Evolutionary conservation across 1,140 invertebrate genomes (phyloP), one percentile per base, ranked within the genome.

Genomic region (Drosophila trapezifrons): DNA sequence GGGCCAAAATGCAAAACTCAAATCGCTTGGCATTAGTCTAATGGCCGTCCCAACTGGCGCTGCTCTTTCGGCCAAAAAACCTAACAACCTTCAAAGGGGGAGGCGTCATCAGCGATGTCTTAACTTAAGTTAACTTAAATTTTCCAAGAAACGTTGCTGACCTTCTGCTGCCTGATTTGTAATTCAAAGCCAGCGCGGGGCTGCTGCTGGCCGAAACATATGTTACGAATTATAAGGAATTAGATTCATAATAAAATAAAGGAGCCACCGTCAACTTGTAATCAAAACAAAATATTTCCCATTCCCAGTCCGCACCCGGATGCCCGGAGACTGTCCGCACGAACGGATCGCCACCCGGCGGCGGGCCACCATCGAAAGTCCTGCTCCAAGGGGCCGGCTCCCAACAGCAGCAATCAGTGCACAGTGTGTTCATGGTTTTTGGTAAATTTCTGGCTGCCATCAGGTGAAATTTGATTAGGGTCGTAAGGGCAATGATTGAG

Each of bases 241-340:
- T 89, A 89, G 84, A 89, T 89, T 89, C 85, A 89, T 89, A 89
- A 89, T 89, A 89, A 89, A 90, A 89, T 89, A 84, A 89, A 80
- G 85, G 73, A 75, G 85, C 85, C 75, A 72, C 58, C 79, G 63
- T 77, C 84, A 70, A 80, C 54, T 60, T 89, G 84, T 89, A 89
- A 89, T 89, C 84, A 89, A 89, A 89, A 89, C 85, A 89, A 84
- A 87, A 89, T 79, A 85, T 85, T 71, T 52, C 76, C 58, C 74
- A 64, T 73, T 69, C 52, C 25, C 12, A 8, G 17, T 6, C 40
- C 15, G 8, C 13, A 47, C n/a, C 40, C 38, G n/a, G 20, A 59
- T 27, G 38, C 52, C 51, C 66, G 25, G 32, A 45, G 57, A 46
- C 13, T 55, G 60, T 55, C 66, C 76, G 73, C 82, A 87, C 73